phyloP scores from a whole-genome alignment of 2,113 vertebrate species.

The Mustela nigripes region DNA sequence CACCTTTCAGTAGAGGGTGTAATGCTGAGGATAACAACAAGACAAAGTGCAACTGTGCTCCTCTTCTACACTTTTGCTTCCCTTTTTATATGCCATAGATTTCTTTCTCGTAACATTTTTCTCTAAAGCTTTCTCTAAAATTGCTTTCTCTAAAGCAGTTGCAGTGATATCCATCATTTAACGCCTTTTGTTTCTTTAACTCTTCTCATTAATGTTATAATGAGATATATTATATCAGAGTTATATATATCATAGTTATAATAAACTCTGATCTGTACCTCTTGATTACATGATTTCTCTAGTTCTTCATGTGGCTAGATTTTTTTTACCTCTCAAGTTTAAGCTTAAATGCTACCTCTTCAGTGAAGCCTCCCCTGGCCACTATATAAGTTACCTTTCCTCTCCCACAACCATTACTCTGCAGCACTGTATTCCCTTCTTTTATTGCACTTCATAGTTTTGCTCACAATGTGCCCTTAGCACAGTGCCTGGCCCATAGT shows the following conservation, averaged over 20 bases:
- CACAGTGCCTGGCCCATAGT: background rate
- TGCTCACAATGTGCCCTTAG: background rate
- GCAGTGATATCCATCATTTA: background rate
- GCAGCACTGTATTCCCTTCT: background rate
- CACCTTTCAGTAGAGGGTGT: background rate
- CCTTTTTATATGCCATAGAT: constrained; percentile 8
- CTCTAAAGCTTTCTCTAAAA: background rate
- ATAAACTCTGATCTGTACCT: background rate
- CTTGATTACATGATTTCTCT: constrained; percentile 19
- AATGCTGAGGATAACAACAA: background rate
- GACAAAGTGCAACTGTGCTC: background rate
- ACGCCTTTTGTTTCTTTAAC: constrained; percentile 26
- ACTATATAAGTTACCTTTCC: background rate
- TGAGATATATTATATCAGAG: too few species aligned
- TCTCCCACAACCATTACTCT: background rate
- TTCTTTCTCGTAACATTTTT: constrained; percentile 47
- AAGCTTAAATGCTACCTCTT: constrained; percentile 15
- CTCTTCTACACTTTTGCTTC: background rate
- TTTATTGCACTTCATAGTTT: background rate
- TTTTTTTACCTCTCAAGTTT: background rate
- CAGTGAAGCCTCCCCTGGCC: background rate
- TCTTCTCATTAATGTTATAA: constrained; percentile 30
- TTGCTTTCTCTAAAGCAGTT: constrained; percentile 42
- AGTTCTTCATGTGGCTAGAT: background rate
- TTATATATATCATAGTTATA: background rate